Percentiles rank a stretch among this genome's conserved stretches.
These are phyloP conservation scores for Sebastes nivosus DNA, from an alignment of 2,797 vertebrate species.

Conservation along the genomic window DNA sequence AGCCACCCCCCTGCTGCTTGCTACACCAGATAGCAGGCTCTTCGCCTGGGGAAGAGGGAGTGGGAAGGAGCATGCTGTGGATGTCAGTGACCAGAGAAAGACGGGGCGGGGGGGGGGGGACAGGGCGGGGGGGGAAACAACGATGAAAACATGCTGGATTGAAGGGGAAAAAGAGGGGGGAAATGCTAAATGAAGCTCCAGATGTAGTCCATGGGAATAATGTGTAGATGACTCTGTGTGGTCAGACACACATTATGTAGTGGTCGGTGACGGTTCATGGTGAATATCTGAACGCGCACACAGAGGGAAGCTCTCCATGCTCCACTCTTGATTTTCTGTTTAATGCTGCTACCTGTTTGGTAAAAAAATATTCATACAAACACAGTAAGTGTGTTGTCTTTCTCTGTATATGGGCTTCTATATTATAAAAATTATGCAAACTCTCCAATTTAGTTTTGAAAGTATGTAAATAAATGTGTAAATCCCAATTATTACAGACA, in stretches of 20 bases:
- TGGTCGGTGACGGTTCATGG: background rate
- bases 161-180: conserved; percentile 22
- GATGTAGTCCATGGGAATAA: conserved; percentile 47
- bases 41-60: conserved; percentile 72
- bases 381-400: background rate
- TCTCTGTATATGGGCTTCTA: background rate
- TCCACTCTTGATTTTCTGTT: conserved; percentile 9
- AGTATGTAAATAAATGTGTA: conserved; percentile 21
- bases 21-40: conserved; percentile 72
- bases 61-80: conserved; percentile 73
- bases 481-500: background rate
- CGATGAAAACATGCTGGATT: conserved; percentile 55
- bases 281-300: conserved; percentile 11
- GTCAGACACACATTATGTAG: conserved; percentile 28
- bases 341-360: conserved; percentile 7
- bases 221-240: conserved; percentile 45
- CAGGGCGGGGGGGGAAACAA: background rate
- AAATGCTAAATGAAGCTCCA: conserved; percentile 52
- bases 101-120: background rate
- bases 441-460: conserved; percentile 1
- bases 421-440: conserved; percentile 16
- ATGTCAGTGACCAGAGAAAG: conserved; percentile 75
- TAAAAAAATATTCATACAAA: background rate
- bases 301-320: conserved; percentile 4
- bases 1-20: conserved; percentile 52